Evolutionary conservation across 2,888 invertebrate genomes (phyloP), one percentile per base, ranked within the genome.

Genomic region (Cinara cedri): DNA sequence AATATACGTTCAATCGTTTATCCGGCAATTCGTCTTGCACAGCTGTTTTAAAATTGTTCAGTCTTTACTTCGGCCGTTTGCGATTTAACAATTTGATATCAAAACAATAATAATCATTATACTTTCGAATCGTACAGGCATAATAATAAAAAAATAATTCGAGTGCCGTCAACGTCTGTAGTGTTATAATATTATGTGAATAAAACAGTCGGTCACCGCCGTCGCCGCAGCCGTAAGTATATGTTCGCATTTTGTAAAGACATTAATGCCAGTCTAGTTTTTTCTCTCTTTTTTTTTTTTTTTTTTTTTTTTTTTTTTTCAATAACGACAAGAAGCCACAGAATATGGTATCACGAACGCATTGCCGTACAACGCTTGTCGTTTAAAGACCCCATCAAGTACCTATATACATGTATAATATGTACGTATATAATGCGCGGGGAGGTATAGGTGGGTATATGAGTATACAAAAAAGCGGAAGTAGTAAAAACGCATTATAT

Each of bases 401-500:
- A 68, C 24, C 21, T 11, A 24, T 34, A 34, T 21, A 63, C 72
- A n/a, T n/a, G n/a, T n/a, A n/a, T n/a, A n/a, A n/a, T n/a, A n/a
- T n/a, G n/a, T n/a, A n/a, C n/a, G n/a, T n/a, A n/a, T n/a, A n/a
- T n/a, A n/a, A n/a, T n/a, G 62, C 51, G 74, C 74, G 11, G 34
- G 34, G 34, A 34, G 34, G n/a, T n/a, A n/a, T n/a, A n/a, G n/a
- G 34, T 6, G 34, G 34, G 34, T 3, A 34, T 4, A n/a, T n/a
- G 34, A 4, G 34, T 6, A 34, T 68, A 78, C 68, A 78, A 78
- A 78, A 78, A 78, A 70, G 21, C 78, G 78, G 78, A 78, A 78
- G 78, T 78, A 70, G 78, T 76, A 70, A 78, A 78, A 78, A 78
- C 78, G 78, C 78, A 70, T 70, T 78, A 78, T 78, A 78, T 78